Percentiles rank a stretch among this genome's conserved stretches.
phyloP scores from a whole-genome alignment of 2,797 vertebrate species.

The Eulemur rubriventer region DNA sequence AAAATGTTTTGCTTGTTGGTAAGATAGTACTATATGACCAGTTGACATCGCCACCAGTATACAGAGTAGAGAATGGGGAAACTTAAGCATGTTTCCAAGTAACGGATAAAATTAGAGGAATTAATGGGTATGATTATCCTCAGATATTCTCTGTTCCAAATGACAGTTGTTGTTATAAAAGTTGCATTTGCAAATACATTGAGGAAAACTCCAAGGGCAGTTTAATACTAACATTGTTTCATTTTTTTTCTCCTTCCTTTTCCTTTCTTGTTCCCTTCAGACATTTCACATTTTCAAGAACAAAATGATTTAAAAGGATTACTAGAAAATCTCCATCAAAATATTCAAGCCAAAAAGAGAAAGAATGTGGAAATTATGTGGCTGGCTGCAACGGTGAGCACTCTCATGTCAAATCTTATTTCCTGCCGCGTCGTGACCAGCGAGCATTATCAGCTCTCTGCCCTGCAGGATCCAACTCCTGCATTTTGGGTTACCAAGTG shows the following conservation, averaged over 20 bases:
- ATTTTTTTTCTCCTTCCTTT: conserved; percentile 16
- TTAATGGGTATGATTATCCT: not conserved
- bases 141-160: not conserved
- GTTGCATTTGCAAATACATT: not conserved
- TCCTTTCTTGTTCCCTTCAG: conserved; percentile 81
- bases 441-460: rapidly evolving
- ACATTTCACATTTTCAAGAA: conserved; percentile 95
- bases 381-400: conserved; percentile 94
- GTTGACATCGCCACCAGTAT: not conserved
- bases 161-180: not conserved
- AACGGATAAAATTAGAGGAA: not conserved
- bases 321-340: conserved; percentile 97
- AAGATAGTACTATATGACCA: not conserved
- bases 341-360: conserved; percentile 95
- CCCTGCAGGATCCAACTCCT: not conserved
- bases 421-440: rapidly evolving
- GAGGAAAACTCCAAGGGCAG: not conserved
- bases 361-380: conserved; percentile 99
- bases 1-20: not conserved
- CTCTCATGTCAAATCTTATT: not conserved
- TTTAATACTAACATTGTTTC: not conserved
- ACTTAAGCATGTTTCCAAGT: not conserved
- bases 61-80: not conserved
- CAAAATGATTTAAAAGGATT: conserved; percentile 96
- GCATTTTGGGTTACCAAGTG: not conserved